phyloP scores from a whole-genome alignment of 2,797 vertebrate genomes.

The Scolopax rusticola region DNA sequence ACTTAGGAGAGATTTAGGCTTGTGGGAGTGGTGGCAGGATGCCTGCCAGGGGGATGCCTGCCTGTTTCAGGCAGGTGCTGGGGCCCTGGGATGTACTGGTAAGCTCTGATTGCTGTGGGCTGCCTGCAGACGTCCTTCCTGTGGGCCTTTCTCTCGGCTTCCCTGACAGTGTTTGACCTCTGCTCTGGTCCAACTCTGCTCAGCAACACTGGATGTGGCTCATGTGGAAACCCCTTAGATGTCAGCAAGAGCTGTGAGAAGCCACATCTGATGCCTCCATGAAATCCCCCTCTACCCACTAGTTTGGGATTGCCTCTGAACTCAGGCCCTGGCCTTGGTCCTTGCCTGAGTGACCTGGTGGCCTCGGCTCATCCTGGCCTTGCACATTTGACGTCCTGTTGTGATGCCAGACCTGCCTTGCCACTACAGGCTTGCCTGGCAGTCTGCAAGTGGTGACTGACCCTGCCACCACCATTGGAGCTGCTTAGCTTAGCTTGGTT shows the following conservation, averaged over 20 bases:
- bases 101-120: background rate
- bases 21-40: background rate
- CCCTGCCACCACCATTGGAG: rapidly evolving
- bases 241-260: background rate
- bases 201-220: rapidly evolving
- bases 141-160: rapidly evolving
- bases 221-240: rapidly evolving
- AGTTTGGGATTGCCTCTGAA: background rate
- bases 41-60: background rate
- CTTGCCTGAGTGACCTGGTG: no score
- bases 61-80: background rate
- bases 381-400: background rate
- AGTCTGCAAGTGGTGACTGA: background rate
- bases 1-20: background rate
- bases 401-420: rapidly evolving
- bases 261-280: background rate
- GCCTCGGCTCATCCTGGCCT: background rate
- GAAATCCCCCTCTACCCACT: background rate
- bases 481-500: background rate
- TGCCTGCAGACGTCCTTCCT: background rate
- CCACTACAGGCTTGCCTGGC: background rate
- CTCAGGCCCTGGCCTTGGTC: no score
- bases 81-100: background rate
- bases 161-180: rapidly evolving
- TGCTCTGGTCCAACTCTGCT: background rate